Evolutionary conservation across 2,888 invertebrate species (phyloP).

Genomic region (Pammene aurita): DNA sequence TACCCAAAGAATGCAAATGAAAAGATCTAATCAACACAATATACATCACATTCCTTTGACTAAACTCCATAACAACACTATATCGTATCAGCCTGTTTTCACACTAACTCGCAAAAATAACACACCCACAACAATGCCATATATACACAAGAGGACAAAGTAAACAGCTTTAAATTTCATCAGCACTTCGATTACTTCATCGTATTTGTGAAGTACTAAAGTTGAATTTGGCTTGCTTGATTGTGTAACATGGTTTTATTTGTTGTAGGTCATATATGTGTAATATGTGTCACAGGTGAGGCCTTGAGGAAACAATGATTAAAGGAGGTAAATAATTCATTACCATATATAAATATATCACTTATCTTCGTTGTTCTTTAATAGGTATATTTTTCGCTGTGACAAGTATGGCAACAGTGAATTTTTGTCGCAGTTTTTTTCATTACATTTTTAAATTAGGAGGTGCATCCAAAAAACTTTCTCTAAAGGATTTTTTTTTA

Average conservation of each 20-base stretch:
- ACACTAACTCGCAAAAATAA: slow-evolving; percentile 16
- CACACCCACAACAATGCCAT: slow-evolving; percentile 18
- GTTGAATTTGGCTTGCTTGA: not conserved
- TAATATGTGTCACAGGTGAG: slow-evolving; percentile 15
- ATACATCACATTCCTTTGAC: too few species aligned
- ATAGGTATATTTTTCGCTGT: not conserved
- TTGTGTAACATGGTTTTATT: not conserved
- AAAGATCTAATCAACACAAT: too few species aligned
- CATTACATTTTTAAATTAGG: too few species aligned
- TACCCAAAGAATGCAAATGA: too few species aligned
- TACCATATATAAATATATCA: slow-evolving; percentile 16
- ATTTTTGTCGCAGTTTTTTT: too few species aligned
- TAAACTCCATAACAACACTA: not conserved
- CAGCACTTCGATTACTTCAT: not conserved
- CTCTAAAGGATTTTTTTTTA: too few species aligned
- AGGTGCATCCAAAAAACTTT: too few species aligned
- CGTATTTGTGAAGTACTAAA: not conserved
- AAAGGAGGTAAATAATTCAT: slow-evolving; percentile 27
- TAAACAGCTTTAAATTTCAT: not conserved
- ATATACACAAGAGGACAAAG: slow-evolving; percentile 10
- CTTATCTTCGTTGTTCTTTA: not conserved
- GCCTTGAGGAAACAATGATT: slow-evolving; percentile 30
- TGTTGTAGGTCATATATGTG: slow-evolving; percentile 3
- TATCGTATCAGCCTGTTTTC: not conserved
- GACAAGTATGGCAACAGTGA: too few species aligned